Conservation (phyloP, 2,888 invertebrate genomes). For the Arrhopalites spinosus region DNA sequence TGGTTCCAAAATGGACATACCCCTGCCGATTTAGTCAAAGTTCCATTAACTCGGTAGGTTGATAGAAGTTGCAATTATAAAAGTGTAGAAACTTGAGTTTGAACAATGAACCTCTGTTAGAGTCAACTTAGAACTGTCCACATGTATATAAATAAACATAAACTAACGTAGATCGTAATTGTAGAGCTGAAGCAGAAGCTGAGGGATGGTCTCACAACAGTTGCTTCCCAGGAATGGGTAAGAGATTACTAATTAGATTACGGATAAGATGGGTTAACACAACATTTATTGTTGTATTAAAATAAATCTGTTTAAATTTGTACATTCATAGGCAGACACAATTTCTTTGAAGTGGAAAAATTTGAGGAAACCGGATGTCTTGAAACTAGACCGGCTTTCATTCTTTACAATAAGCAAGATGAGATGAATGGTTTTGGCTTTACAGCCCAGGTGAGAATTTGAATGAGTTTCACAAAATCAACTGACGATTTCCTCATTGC, state of each 20-base stretch:
- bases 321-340: slow-evolving; percentile 32
- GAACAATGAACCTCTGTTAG: too few species aligned
- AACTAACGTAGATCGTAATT: too few species aligned
- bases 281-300: neutral
- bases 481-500: too few species aligned
- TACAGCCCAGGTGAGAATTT: slow-evolving; percentile 42
- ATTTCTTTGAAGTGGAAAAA: slow-evolving; percentile 39
- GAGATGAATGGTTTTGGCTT: slow-evolving; percentile 50
- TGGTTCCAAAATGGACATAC: slow-evolving; percentile 47
- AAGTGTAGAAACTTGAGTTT: too few species aligned
- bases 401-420: slow-evolving; percentile 43
- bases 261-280: neutral
- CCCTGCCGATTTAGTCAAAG: slow-evolving; percentile 26
- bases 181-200: slow-evolving; percentile 33
- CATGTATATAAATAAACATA: too few species aligned
- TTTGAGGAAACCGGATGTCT: slow-evolving; percentile 42
- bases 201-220: slow-evolving; percentile 48
- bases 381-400: slow-evolving; percentile 41
- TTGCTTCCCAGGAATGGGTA: slow-evolving; percentile 51
- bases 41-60: slow-evolving; percentile 39
- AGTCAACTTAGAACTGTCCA: too few species aligned
- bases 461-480: slow-evolving; percentile 38
- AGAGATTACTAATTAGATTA: neutral
- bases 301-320: neutral
- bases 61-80: too few species aligned